These are phyloP conservation scores for Rhagonycha fulva DNA, from an alignment of 2,888 invertebrate species.

Conservation along the genomic window DNA sequence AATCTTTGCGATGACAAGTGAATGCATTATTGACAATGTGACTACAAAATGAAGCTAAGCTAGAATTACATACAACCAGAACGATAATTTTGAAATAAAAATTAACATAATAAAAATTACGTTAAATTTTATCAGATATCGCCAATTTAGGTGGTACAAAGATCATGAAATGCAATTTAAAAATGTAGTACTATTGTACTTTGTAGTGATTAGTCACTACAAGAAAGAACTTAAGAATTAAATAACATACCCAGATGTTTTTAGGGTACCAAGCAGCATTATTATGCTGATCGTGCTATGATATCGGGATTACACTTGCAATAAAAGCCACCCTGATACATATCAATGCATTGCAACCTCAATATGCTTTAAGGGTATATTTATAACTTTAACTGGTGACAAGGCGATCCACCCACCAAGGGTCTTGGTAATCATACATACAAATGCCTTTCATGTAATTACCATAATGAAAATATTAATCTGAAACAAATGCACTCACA, in stretches of 20 bases:
- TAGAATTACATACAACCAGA: too few species aligned
- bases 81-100: neutral
- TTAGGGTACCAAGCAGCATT: conserved; percentile 52
- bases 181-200: conserved; percentile 6
- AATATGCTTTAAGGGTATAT: conserved; percentile 53
- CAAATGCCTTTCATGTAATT: conserved; percentile 17
- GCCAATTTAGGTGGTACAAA: neutral
- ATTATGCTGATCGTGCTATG: conserved; percentile 58
- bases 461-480: conserved; percentile 21
- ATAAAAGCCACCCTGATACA: conserved; percentile 57
- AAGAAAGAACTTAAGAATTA: neutral
- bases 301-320: conserved; percentile 57
- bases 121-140: neutral
- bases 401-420: conserved; percentile 41
- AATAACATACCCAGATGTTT: conserved; percentile 46
- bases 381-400: conserved; percentile 50
- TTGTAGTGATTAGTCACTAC: neutral
- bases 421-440: conserved; percentile 25
- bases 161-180: neutral
- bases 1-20: neutral
- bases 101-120: neutral
- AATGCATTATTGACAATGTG: neutral
- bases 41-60: neutral
- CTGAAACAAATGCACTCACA: neutral
- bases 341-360: conserved; percentile 54